Evolutionary conservation across 2,113 vertebrate species (phyloP).

Genomic region (Vimba vimba): DNA sequence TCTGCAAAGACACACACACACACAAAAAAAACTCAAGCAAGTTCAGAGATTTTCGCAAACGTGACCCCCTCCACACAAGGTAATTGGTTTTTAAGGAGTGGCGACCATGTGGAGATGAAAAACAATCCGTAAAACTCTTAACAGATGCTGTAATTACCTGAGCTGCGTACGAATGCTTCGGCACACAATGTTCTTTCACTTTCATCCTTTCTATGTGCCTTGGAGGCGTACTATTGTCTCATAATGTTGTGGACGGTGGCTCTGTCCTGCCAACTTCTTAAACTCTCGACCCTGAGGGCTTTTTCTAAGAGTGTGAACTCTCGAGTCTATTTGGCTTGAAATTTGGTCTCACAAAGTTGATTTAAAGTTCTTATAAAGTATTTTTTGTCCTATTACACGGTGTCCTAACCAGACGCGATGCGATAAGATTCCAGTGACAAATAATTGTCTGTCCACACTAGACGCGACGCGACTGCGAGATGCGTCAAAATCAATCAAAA

Average conservation of each 20-base stretch:
- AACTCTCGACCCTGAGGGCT: neutral
- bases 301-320: conserved; percentile 1
- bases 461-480: too few relatives aligned
- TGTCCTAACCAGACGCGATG: too few relatives aligned
- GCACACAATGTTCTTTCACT: conserved; percentile 57
- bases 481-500: too few relatives aligned
- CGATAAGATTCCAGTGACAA: too few relatives aligned
- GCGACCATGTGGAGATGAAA: conserved; percentile 82
- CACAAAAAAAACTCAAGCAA: conserved; percentile 53
- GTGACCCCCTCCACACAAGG: conserved; percentile 49
- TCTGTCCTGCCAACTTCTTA: neutral
- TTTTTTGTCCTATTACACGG: too few relatives aligned
- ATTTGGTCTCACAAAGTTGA: neutral
- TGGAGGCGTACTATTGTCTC: conserved; percentile 1
- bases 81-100: conserved; percentile 84
- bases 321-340: conserved; percentile 11
- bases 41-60: conserved; percentile 67
- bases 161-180: conserved; percentile 69
- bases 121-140: conserved; percentile 79
- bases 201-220: conserved; percentile 52
- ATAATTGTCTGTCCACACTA: too few relatives aligned
- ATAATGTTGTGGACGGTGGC: neutral
- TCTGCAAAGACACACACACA: conserved; percentile 5
- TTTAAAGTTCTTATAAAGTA: neutral
- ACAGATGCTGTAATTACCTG: conserved; percentile 83